A percentile compares a stretch with the other conserved stretches of the same genome.
These are phyloP conservation scores for Aspidiotus rigidus DNA, from an alignment of 2,888 invertebrate species.

Conservation along the genomic window DNA sequence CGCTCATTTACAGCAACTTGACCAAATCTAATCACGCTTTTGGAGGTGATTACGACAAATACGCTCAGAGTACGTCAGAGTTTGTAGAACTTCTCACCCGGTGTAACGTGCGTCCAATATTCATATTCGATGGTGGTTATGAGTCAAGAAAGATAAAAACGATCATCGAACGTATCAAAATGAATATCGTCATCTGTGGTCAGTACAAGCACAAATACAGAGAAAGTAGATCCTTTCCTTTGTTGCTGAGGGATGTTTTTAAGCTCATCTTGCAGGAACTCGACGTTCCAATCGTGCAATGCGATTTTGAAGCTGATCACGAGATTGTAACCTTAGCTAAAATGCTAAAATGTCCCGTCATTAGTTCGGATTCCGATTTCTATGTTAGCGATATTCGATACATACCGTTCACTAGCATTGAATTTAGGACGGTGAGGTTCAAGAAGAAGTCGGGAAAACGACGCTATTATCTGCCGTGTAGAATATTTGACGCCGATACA, in stretches of 20 bases:
- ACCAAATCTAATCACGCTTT: constrained; percentile 60
- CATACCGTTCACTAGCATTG: constrained; percentile 64
- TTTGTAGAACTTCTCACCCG: constrained; percentile 61
- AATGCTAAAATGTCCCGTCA: constrained; percentile 68
- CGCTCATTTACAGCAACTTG: constrained; percentile 56
- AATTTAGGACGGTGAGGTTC: constrained; percentile 43
- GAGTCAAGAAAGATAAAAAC: constrained; percentile 63
- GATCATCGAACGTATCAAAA: constrained; percentile 48
- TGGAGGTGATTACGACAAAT: constrained; percentile 78
- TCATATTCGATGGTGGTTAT: constrained; percentile 72
- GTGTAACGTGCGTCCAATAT: constrained; percentile 62
- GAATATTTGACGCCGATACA: constrained; percentile 61
- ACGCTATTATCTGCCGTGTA: constrained; percentile 52
- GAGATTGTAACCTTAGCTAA: constrained; percentile 75
- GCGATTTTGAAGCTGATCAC: constrained; percentile 82
- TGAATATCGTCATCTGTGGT: constrained; percentile 41
- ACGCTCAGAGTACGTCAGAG: constrained; percentile 52
- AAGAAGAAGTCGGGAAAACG: constrained; percentile 39
- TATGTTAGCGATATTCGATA: constrained; percentile 76
- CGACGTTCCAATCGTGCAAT: constrained; percentile 58
- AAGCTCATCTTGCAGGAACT: constrained; percentile 57
- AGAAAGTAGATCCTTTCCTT: constrained; percentile 51
- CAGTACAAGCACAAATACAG: constrained; percentile 45
- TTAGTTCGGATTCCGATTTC: constrained; percentile 92
- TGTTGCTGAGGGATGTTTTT: constrained; percentile 65